These are phyloP conservation scores for Onthophagus taurus DNA, from an alignment of 1,140 invertebrate species.

Conservation along the genomic window DNA sequence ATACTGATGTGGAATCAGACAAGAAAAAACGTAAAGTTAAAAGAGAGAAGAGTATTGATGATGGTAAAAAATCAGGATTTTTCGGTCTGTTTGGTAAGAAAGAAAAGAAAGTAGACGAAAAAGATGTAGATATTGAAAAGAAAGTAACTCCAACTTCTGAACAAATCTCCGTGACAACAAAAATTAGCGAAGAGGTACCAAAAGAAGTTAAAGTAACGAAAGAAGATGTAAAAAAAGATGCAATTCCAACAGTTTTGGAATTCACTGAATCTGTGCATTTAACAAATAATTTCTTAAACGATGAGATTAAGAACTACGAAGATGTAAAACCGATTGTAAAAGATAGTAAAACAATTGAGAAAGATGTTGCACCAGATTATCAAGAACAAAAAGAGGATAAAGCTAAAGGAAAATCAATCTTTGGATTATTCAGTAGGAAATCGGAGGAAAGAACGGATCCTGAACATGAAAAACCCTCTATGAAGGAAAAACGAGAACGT, in stretches of 20 bases:
- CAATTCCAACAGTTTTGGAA: background rate
- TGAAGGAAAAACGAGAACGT: slow-evolving; percentile 7
- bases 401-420: slow-evolving; percentile 14
- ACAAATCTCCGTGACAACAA: background rate
- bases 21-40: slow-evolving; percentile 8
- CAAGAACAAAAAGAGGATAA: slow-evolving; percentile 4
- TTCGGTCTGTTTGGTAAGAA: slow-evolving; percentile 11
- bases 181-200: background rate
- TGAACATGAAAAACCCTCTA: background rate
- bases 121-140: background rate
- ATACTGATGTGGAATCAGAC: background rate
- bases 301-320: slow-evolving; percentile 12
- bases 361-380: background rate
- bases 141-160: background rate
- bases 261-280: slow-evolving; percentile 3
- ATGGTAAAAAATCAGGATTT: background rate
- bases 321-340: slow-evolving; percentile 2
- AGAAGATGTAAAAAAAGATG: background rate
- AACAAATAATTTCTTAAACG: slow-evolving; percentile 9
- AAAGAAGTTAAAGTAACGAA: background rate
- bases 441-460: slow-evolving; percentile 9
- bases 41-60: slow-evolving; percentile 7
- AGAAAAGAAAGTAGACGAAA: slow-evolving; percentile 4
- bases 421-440: slow-evolving; percentile 16
- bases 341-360: background rate